Conservation (phyloP, 2,797 vertebrate species). For the Alosa sapidissima region DNA sequence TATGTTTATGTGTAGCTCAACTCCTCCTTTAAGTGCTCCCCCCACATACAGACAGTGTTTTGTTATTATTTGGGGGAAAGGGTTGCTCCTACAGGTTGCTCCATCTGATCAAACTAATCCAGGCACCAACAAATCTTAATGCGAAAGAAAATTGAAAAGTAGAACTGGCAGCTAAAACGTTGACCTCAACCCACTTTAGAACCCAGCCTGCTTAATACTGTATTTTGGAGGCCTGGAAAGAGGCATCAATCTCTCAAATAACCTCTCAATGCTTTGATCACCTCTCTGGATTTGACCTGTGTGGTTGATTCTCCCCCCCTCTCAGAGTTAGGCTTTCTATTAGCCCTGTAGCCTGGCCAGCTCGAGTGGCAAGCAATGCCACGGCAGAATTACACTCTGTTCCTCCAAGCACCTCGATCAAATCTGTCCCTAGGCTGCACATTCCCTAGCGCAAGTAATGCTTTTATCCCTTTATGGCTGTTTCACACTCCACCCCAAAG, state of each 20-base stretch:
- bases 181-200: background rate
- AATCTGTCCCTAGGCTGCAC: conserved; percentile 45
- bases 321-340: conserved; percentile 10
- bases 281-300: conserved; percentile 17
- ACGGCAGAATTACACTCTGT: conserved; percentile 21
- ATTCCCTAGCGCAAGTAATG: conserved; percentile 42
- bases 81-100: background rate
- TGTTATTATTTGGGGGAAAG: too few relatives aligned
- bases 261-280: conserved; percentile 18
- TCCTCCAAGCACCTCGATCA: conserved; percentile 36
- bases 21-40: too few relatives aligned
- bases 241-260: conserved; percentile 17
- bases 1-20: background rate
- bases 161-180: background rate
- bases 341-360: background rate
- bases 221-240: background rate
- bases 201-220: background rate
- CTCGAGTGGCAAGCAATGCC: background rate
- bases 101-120: background rate
- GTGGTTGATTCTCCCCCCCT: background rate
- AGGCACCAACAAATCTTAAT: background rate
- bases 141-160: background rate
- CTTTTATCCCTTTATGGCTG: conserved; percentile 38
- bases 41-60: too few relatives aligned
- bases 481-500: conserved; percentile 21